Percentiles rank a stretch among this genome's conserved stretches.
Conservation (phyloP, 2,888 invertebrate genomes). For the Koerneria pararmatus region DNA sequence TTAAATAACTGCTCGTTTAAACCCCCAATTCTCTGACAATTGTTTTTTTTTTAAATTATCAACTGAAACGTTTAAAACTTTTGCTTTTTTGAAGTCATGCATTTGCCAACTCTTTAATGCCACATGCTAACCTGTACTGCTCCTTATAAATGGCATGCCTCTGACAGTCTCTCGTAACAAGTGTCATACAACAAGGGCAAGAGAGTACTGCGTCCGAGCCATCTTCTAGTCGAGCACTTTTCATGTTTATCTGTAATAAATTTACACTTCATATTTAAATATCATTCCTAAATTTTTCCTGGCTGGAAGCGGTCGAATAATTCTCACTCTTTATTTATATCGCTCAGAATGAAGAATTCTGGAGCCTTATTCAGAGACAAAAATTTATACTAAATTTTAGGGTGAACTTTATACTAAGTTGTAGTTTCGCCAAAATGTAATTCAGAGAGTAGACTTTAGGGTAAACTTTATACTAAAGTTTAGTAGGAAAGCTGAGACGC, state of each 20-base stretch:
- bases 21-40: not conserved
- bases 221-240: constrained; percentile 21
- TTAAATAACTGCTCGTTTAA: too few species aligned
- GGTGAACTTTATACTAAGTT: too few species aligned
- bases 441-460: too few species aligned
- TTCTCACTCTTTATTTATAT: too few species aligned
- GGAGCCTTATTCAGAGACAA: too few species aligned
- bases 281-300: constrained; percentile 2
- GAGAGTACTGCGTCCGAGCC: constrained; percentile 66
- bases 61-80: not conserved
- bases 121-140: constrained; percentile 62
- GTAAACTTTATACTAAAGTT: too few species aligned
- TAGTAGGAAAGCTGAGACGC: too few species aligned
- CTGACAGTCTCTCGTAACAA: constrained; percentile 68
- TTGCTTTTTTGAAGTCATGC: constrained; percentile 7
- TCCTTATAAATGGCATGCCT: constrained; percentile 65
- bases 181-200: constrained; percentile 68
- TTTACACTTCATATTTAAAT: too few species aligned
- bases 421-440: too few species aligned
- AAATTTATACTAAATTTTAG: too few species aligned
- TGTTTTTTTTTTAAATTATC: too few species aligned
- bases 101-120: not conserved
- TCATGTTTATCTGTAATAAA: constrained; percentile 13
- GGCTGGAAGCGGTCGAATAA: not conserved
- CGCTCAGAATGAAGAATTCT: too few species aligned